A percentile compares a stretch with the other conserved stretches of the same genome.
Evolutionary conservation across 2,113 vertebrate genomes (phyloP).

Genomic region (Ceyx margarethae): DNA sequence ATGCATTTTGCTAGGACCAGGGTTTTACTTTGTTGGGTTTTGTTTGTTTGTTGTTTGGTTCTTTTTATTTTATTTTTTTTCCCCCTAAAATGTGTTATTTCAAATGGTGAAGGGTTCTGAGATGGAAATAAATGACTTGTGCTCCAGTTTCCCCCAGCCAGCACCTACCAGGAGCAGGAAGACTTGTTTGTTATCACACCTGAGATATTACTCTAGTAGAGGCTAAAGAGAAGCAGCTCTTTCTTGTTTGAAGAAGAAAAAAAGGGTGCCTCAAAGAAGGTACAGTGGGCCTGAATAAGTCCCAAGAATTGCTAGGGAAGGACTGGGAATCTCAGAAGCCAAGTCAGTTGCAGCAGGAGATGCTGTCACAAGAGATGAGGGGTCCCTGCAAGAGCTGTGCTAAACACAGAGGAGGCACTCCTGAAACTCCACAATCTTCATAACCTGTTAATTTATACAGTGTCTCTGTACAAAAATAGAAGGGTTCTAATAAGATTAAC

Average conservation of each 20-base stretch:
- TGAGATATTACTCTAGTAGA: neutral
- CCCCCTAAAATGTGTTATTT: neutral
- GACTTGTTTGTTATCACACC: neutral
- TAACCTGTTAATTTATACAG: conserved; percentile 77
- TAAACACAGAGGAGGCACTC: conserved; percentile 1
- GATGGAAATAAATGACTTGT: neutral
- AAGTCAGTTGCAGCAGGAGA: neutral
- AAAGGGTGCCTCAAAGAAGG: neutral
- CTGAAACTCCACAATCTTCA: neutral
- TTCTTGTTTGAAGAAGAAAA: neutral
- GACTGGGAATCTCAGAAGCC: neutral
- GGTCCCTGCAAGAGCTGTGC: conserved; percentile 2
- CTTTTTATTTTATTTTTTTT: neutral
- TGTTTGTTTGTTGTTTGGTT: too few species aligned
- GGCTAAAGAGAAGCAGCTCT: neutral
- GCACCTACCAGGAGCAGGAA: neutral
- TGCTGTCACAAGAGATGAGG: neutral
- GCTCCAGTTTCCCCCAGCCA: neutral
- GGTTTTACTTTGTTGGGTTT: neutral
- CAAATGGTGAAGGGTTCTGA: neutral
- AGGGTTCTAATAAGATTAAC: conserved; percentile 85
- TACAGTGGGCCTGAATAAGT: neutral
- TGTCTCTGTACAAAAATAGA: conserved; percentile 94
- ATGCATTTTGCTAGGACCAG: neutral
- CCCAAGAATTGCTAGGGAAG: neutral